phyloP scores from a whole-genome alignment of 2,888 invertebrate genomes.

The Amphiduros pacificus region DNA sequence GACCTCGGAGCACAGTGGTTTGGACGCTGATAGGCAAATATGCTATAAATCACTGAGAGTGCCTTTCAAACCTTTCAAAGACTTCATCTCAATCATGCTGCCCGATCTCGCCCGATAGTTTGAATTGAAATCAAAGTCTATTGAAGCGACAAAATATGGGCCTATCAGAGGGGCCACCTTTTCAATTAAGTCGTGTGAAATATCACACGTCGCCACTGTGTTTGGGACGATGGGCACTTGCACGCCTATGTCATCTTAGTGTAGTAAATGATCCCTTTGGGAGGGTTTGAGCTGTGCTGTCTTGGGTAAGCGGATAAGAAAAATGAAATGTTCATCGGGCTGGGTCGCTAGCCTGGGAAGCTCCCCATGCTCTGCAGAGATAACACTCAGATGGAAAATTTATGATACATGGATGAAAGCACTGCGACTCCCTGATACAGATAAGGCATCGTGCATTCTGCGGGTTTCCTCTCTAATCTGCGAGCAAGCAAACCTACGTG shows the following conservation, averaged over 20 bases:
- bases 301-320: background rate
- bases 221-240: background rate
- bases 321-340: background rate
- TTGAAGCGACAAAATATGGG: too few species aligned
- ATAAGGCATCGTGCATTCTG: constrained; percentile 6
- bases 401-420: constrained; percentile 10
- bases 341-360: background rate
- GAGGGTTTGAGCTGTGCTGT: background rate
- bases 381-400: constrained; percentile 14
- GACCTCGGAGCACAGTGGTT: too few species aligned
- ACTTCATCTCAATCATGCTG: too few species aligned
- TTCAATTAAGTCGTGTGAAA: constrained; percentile 19
- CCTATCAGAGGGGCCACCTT: too few species aligned
- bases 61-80: too few species aligned
- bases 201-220: constrained; percentile 2
- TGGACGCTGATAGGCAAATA: too few species aligned
- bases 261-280: constrained; percentile 2
- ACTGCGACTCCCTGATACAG: background rate
- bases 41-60: too few species aligned
- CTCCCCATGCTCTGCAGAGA: constrained; percentile 7
- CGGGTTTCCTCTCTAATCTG: constrained; percentile 5
- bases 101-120: too few species aligned
- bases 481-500: too few species aligned
- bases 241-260: background rate
- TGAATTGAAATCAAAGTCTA: too few species aligned